A percentile compares a stretch with the other conserved stretches of the same genome.
These are phyloP conservation scores for Brachycybe producta DNA, from an alignment of 2,888 invertebrate genomes.

Conservation along the genomic window DNA sequence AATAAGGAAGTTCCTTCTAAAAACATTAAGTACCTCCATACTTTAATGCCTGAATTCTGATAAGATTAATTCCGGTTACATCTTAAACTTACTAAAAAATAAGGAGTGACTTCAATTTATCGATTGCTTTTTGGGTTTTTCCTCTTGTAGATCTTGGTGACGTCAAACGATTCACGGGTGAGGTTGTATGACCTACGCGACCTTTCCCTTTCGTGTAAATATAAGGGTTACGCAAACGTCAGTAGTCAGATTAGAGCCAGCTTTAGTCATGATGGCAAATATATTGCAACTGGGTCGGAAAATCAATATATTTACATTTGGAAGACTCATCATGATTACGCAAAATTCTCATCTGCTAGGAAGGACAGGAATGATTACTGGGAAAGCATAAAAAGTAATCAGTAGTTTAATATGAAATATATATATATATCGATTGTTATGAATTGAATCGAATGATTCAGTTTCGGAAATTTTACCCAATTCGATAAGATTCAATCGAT, in stretches of 20 bases:
- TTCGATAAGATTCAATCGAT: neutral
- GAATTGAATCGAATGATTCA: neutral
- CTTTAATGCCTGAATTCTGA: no score
- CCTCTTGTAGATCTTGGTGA: conserved; percentile 58
- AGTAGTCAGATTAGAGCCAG: conserved; percentile 96
- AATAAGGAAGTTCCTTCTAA: no score
- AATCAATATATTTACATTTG: conserved; percentile 96
- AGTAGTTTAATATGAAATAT: no score
- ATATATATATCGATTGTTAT: no score
- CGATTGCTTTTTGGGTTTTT: no score
- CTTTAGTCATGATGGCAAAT: conserved; percentile 91
- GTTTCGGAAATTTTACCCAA: neutral
- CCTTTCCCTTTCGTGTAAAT: conserved; percentile 86
- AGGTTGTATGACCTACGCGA: conserved; percentile 90
- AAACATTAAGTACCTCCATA: no score
- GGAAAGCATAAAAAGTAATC: conserved; percentile 71
- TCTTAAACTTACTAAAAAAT: no score
- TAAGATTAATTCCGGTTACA: no score
- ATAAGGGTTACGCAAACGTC: conserved; percentile 82
- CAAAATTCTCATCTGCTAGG: conserved; percentile 80
- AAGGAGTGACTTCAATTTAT: no score
- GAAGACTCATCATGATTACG: conserved; percentile 93
- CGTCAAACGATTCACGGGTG: conserved; percentile 94
- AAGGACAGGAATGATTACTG: conserved; percentile 93
- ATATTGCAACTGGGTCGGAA: conserved; percentile 93